These are phyloP conservation scores for Anthoscopus minutus DNA, from an alignment of 2,113 vertebrate genomes.

Conservation along the genomic window DNA sequence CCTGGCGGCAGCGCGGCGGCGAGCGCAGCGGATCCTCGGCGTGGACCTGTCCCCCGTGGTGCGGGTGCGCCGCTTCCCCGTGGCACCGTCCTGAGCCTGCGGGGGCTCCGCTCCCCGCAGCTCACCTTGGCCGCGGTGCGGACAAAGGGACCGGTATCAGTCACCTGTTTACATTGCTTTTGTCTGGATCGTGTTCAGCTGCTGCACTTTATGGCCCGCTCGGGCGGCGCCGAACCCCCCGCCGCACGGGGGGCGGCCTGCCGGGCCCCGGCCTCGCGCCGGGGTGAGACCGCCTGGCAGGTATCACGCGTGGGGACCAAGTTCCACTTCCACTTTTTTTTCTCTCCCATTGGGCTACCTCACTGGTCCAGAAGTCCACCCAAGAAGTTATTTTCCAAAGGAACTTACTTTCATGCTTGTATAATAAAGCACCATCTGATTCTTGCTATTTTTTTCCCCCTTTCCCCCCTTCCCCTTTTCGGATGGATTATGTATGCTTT, in stretches of 20 bases:
- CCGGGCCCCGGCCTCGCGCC: background rate
- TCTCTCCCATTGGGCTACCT: conserved; percentile 72
- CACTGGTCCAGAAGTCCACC: conserved; percentile 72
- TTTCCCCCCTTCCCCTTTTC: background rate
- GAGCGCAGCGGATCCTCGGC: conserved; percentile 64
- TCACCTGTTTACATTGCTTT: conserved; percentile 73
- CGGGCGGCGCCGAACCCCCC: background rate
- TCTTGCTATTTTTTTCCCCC: background rate
- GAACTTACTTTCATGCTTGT: conserved; percentile 65
- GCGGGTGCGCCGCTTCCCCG: conserved; percentile 68
- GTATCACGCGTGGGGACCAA: conserved; percentile 37
- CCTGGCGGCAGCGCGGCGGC: conserved; percentile 61
- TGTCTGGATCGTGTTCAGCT: conserved; percentile 59
- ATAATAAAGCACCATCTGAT: conserved; percentile 63
- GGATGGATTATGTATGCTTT: conserved; percentile 15
- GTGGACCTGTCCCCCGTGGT: conserved; percentile 75
- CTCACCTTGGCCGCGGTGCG: background rate
- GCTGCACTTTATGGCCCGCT: conserved; percentile 68
- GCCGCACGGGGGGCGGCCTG: background rate
- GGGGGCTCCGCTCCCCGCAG: background rate
- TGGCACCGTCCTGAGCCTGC: conserved; percentile 38
- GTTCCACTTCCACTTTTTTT: conserved; percentile 34
- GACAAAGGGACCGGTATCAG: conserved; percentile 53
- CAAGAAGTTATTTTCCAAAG: conserved; percentile 71
- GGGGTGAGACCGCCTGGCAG: background rate